phyloP scores from a whole-genome alignment of 1,140 invertebrate species.

The Onthophagus taurus region DNA sequence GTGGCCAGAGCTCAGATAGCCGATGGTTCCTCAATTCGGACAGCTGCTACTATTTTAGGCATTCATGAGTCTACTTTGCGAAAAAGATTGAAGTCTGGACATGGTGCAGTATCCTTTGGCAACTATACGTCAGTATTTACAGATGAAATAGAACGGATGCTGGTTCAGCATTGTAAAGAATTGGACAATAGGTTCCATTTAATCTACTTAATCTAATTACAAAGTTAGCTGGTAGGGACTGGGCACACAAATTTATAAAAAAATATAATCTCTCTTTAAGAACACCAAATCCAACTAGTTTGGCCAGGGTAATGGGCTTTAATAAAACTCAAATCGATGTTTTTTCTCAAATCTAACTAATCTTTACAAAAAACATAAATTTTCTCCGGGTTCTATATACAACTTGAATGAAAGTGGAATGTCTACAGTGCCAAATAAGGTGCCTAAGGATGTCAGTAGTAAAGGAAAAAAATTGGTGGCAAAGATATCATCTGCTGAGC shows the following conservation, averaged over 20 bases:
- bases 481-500: background rate
- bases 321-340: background rate
- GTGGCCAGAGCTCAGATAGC: background rate
- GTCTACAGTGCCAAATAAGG: constrained; percentile 4
- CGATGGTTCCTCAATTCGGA: background rate
- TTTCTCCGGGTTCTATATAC: constrained; percentile 1
- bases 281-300: too few relatives aligned
- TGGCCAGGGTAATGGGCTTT: background rate
- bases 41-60: background rate
- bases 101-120: constrained; percentile 3
- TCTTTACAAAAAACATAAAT: background rate
- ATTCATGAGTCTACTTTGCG: background rate
- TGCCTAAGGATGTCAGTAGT: background rate
- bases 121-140: constrained; percentile 1
- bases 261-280: too few relatives aligned
- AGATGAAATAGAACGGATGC: constrained; percentile 2
- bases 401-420: constrained; percentile 10
- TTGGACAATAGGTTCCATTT: too few relatives aligned
- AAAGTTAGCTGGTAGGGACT: too few relatives aligned
- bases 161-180: too few relatives aligned
- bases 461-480: constrained; percentile 4
- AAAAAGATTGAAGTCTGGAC: constrained; percentile 1
- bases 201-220: too few relatives aligned
- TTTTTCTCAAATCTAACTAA: background rate
- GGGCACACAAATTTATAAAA: too few relatives aligned